These are phyloP conservation scores for Silurus aristotelis DNA, from an alignment of 2,797 vertebrate species.

Conservation along the genomic window DNA sequence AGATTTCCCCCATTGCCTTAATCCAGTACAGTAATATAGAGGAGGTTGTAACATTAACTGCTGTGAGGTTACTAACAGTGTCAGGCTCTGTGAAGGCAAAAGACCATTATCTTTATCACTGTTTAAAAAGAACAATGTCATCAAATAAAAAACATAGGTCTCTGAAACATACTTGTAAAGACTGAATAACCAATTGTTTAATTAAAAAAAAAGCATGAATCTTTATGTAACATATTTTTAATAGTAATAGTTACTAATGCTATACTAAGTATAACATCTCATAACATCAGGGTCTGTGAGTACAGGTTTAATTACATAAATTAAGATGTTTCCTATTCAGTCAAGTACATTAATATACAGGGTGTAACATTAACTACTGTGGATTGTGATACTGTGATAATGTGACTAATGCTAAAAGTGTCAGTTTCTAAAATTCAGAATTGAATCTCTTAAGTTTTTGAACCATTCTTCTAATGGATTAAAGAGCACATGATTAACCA, in stretches of 20 bases:
- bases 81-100: slow-evolving; percentile 33
- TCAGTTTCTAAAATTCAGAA: slow-evolving; percentile 23
- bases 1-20: background rate
- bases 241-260: no score
- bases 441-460: background rate
- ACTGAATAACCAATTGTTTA: background rate
- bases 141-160: background rate
- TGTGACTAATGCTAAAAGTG: background rate
- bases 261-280: background rate
- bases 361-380: slow-evolving; percentile 10
- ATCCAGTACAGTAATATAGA: slow-evolving; percentile 39
- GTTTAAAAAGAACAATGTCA: background rate
- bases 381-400: background rate
- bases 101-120: background rate
- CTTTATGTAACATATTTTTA: background rate
- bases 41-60: background rate
- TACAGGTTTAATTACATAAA: slow-evolving; percentile 9
- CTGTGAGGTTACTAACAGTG: slow-evolving; percentile 8
- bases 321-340: background rate
- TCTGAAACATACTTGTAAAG: slow-evolving; percentile 7
- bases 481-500: no score
- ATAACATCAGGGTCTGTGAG: slow-evolving; percentile 54
- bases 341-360: slow-evolving; percentile 38
- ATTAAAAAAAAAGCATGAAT: background rate
- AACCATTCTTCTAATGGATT: background rate